Conservation (phyloP, 2,797 vertebrate genomes). For the Hirundo rustica region DNA sequence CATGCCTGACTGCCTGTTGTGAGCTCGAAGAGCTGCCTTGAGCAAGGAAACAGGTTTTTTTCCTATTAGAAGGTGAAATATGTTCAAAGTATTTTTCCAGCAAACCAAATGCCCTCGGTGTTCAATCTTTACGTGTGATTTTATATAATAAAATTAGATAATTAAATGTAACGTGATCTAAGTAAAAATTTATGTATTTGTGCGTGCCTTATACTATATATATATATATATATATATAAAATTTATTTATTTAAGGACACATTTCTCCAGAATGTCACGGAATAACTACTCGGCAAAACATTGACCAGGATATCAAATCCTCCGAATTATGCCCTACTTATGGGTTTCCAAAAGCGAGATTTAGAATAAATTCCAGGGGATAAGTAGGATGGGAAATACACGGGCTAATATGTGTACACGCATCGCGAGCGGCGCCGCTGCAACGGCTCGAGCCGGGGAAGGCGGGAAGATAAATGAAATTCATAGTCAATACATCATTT, state of each 20-base stretch:
- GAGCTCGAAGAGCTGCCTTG: background rate
- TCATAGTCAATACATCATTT: conserved; percentile 58
- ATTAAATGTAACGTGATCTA: background rate
- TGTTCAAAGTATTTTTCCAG: background rate
- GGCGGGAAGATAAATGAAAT: conserved; percentile 67
- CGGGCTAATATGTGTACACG: conserved; percentile 56
- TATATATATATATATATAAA: no score
- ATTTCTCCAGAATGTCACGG: background rate
- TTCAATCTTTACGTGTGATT: background rate
- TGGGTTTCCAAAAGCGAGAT: conserved; percentile 73
- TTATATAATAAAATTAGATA: background rate
- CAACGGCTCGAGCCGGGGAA: conserved; percentile 24
- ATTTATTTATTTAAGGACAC: background rate
- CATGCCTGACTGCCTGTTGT: background rate
- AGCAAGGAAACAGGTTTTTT: background rate
- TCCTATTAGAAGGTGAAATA: background rate
- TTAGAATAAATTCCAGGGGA: conserved; percentile 76
- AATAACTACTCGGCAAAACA: conserved; percentile 55
- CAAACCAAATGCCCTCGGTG: fast-evolving
- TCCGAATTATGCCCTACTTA: conserved; percentile 72
- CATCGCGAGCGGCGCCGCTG: conserved; percentile 10
- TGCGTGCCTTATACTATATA: fast-evolving
- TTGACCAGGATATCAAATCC: conserved; percentile 72
- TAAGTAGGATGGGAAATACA: conserved; percentile 56
- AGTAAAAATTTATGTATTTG: background rate